phyloP scores from a whole-genome alignment of 2,797 vertebrate genomes.

The Sebastiscus tertius region DNA sequence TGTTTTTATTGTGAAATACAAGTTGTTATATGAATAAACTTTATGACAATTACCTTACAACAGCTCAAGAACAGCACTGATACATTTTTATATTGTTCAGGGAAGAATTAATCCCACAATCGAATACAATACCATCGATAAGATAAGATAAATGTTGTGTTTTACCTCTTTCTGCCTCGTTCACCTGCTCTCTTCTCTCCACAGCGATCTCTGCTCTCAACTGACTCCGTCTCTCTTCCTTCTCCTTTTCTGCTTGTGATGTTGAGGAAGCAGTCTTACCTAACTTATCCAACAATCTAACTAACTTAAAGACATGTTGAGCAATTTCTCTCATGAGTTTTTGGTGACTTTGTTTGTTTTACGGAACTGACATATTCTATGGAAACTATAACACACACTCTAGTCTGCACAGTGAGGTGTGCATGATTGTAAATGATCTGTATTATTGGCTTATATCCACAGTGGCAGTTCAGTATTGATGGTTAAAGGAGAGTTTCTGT shows the following conservation, averaged over 20 bases:
- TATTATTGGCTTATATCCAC: background rate
- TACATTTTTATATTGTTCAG: no score
- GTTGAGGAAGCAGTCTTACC: background rate
- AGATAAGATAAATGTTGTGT: background rate
- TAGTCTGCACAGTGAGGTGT: background rate
- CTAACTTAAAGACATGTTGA: no score
- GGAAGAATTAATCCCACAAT: no score
- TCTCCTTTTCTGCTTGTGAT: background rate
- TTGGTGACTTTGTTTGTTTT: no score
- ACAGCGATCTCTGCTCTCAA: background rate
- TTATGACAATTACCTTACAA: background rate
- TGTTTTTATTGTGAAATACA: background rate
- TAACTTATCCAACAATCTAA: no score
- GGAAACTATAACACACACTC: no score
- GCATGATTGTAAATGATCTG: background rate
- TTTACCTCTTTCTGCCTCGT: constrained; percentile 1
- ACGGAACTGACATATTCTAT: no score
- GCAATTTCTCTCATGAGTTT: no score
- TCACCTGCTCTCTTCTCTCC: background rate
- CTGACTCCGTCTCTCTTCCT: background rate
- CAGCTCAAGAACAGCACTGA: no score
- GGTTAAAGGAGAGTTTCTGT: background rate
- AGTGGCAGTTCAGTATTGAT: background rate
- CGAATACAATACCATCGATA: background rate
- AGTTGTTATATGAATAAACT: background rate